A percentile compares a stretch with the other conserved stretches of the same genome.
Conservation (phyloP, 1,140 invertebrate genomes). For the Meloidogyne hapla region DNA sequence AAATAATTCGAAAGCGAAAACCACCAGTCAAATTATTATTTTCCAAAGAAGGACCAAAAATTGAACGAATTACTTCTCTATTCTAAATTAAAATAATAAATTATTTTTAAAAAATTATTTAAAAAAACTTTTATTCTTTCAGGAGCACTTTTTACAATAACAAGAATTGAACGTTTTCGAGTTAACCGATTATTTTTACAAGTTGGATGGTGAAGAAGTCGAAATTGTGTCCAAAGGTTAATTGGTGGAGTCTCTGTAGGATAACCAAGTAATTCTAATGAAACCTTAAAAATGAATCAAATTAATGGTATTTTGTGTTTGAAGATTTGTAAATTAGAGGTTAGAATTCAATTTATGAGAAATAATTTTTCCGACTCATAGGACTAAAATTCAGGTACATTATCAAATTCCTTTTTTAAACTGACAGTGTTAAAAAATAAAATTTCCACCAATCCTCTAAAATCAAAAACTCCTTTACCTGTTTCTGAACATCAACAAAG, state of each 20-base stretch:
- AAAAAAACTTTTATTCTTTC: slow-evolving; percentile 35
- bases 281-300: slow-evolving; percentile 20
- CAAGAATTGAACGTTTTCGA: slow-evolving; percentile 42
- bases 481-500: slow-evolving; percentile 38
- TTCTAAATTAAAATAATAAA: background rate
- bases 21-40: slow-evolving; percentile 20
- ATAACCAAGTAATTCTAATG: slow-evolving; percentile 25
- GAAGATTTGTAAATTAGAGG: no score
- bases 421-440: no score
- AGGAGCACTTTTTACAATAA: slow-evolving; percentile 56
- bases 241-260: slow-evolving; percentile 19
- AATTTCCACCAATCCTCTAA: no score
- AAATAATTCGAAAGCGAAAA: slow-evolving; percentile 51
- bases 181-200: slow-evolving; percentile 40
- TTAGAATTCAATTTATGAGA: no score
- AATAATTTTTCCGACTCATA: no score
- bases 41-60: slow-evolving; percentile 1
- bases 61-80: slow-evolving; percentile 13
- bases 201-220: slow-evolving; percentile 21
- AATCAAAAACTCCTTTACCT: slow-evolving; percentile 23
- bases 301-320: no score
- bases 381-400: no score
- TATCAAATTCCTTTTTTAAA: no score
- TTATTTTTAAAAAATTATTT: slow-evolving; percentile 36
- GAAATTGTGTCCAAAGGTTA: slow-evolving; percentile 26